These are phyloP conservation scores for Dicerorhinus sumatrensis DNA, from an alignment of 2,113 vertebrate species.

Conservation along the genomic window DNA sequence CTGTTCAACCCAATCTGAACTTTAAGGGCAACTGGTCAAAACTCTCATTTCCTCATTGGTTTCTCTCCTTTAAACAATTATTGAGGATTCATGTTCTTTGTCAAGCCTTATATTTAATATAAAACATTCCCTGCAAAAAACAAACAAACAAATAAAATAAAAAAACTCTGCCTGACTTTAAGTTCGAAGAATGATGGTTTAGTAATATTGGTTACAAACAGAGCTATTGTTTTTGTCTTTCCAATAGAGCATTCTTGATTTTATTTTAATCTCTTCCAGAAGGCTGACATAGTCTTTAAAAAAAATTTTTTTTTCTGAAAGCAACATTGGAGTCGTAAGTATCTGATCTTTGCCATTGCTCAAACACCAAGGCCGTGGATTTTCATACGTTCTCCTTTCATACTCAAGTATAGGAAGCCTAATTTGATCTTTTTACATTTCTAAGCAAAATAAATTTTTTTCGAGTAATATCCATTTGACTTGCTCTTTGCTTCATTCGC, in stretches of 20 bases:
- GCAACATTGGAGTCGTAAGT: slow-evolving; percentile 76
- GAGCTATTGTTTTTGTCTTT: slow-evolving; percentile 85
- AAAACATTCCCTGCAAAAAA: slow-evolving; percentile 79
- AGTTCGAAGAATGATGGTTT: slow-evolving; percentile 79
- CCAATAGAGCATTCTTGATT: slow-evolving; percentile 83
- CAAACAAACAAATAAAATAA: slow-evolving; percentile 67
- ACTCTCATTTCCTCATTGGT: slow-evolving; percentile 54
- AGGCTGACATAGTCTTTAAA: slow-evolving; percentile 64
- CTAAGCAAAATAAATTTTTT: neutral
- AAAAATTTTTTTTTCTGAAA: slow-evolving; percentile 71
- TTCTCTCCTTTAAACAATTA: slow-evolving; percentile 57
- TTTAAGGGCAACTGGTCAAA: slow-evolving; percentile 59
- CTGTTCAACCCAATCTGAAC: slow-evolving; percentile 60
- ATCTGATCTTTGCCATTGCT: slow-evolving; percentile 75
- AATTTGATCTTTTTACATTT: slow-evolving; percentile 51
- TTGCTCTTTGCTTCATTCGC: slow-evolving; percentile 48
- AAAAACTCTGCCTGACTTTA: slow-evolving; percentile 72
- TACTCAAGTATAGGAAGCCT: slow-evolving; percentile 23
- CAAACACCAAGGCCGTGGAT: slow-evolving; percentile 66
- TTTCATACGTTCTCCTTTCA: slow-evolving; percentile 34
- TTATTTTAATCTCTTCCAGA: slow-evolving; percentile 88
- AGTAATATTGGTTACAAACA: slow-evolving; percentile 84
- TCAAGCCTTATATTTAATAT: slow-evolving; percentile 76
- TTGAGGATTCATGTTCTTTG: slow-evolving; percentile 72
- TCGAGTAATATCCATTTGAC: neutral